These are phyloP conservation scores for Siniperca knerii DNA, from an alignment of 2,113 vertebrate species.

Conservation along the genomic window DNA sequence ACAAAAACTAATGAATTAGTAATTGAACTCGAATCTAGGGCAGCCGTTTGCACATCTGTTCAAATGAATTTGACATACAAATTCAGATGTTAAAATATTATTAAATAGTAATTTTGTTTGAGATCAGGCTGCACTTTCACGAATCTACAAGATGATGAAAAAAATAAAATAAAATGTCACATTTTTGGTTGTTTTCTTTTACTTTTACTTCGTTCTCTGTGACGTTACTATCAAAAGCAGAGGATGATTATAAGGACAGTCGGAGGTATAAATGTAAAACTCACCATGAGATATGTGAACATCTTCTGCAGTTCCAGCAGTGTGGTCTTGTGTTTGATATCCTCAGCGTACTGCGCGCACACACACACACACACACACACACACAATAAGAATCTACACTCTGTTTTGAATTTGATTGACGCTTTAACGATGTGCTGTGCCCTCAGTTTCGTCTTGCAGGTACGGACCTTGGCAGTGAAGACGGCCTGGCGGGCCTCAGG, in stretches of 20 bases:
- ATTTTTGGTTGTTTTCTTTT: not conserved
- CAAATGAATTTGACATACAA: too few relatives aligned
- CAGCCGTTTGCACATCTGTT: too few relatives aligned
- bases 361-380: conserved; percentile 21
- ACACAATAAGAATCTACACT: conserved; percentile 4
- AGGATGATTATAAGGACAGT: not conserved
- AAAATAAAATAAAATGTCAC: too few relatives aligned
- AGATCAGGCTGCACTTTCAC: not conserved
- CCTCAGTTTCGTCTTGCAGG: too few relatives aligned
- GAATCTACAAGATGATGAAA: too few relatives aligned
- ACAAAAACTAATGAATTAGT: too few relatives aligned
- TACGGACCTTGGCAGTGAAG: conserved; percentile 95
- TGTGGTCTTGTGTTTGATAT: conserved; percentile 99
- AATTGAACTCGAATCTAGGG: too few relatives aligned
- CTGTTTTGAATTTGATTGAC: not conserved
- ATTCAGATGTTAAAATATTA: too few relatives aligned
- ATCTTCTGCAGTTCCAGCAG: conserved; percentile 98
- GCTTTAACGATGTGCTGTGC: accelerated
- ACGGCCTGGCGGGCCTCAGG: conserved; percentile 97
- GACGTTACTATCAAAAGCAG: not conserved
- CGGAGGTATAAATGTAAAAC: not conserved
- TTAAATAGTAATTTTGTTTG: too few relatives aligned
- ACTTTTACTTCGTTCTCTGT: not conserved
- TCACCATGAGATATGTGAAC: conserved; percentile 99
- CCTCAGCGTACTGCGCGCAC: conserved; percentile 92